Percentiles rank a stretch among this genome's conserved stretches.
These are phyloP conservation scores for Corythornis cristatus DNA, from an alignment of 2,113 vertebrate species.

Conservation along the genomic window DNA sequence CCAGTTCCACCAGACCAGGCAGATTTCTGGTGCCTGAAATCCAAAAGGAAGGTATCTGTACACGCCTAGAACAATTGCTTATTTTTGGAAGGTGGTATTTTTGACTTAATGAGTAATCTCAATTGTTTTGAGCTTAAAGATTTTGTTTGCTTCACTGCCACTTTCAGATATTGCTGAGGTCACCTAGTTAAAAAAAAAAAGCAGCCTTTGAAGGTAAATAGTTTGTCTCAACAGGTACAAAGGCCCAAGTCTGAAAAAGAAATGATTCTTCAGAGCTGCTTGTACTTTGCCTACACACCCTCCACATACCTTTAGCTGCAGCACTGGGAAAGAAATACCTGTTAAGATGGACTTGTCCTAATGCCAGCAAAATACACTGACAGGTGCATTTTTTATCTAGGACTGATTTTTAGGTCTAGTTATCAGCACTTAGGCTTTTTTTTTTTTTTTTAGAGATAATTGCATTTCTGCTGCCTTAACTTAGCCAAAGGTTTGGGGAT, in stretches of 20 bases:
- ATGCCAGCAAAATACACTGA: background rate
- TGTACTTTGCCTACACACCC: background rate
- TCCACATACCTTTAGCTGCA: background rate
- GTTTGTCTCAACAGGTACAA: background rate
- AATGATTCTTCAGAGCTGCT: background rate
- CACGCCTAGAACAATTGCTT: background rate
- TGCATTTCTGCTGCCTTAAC: background rate
- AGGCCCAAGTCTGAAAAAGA: background rate
- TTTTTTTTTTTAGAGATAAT: background rate
- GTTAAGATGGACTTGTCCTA: background rate
- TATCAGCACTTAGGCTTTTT: background rate
- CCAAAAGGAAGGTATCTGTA: background rate
- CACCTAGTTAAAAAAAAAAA: background rate
- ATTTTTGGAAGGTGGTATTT: background rate
- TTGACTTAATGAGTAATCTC: background rate
- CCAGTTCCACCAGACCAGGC: background rate
- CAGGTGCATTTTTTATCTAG: background rate
- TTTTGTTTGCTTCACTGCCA: background rate
- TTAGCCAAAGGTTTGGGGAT: background rate
- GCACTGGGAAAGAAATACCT: background rate
- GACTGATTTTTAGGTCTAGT: background rate
- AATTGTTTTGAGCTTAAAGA: background rate
- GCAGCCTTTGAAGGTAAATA: background rate
- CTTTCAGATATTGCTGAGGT: background rate
- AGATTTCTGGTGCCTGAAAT: background rate